phyloP scores from a whole-genome alignment of 2,797 vertebrate genomes.

The Loriculus beryllinus region DNA sequence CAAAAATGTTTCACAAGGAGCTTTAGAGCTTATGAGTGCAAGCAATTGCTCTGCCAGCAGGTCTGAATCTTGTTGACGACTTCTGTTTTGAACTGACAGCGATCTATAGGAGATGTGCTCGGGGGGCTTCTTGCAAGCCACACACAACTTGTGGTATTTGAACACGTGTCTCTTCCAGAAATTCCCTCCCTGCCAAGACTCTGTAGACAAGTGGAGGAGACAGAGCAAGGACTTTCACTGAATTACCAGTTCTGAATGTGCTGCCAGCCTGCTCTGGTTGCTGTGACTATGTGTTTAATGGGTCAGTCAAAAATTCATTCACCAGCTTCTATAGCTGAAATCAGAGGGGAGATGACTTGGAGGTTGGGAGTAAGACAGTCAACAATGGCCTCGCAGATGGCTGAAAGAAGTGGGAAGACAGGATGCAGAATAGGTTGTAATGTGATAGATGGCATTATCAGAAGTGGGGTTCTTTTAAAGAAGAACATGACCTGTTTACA shows the following conservation, averaged over 20 bases:
- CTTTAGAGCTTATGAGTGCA: background rate
- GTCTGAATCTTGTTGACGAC: background rate
- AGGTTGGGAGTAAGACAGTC: background rate
- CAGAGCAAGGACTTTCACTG: background rate
- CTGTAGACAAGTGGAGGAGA: background rate
- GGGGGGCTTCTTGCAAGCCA: background rate
- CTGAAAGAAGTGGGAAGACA: background rate
- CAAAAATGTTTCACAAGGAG: background rate
- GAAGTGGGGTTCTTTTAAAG: background rate
- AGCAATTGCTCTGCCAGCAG: background rate
- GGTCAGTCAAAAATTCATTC: background rate
- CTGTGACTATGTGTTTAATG: background rate
- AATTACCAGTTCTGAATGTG: background rate
- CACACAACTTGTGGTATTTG: background rate
- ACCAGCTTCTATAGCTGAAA: accelerated
- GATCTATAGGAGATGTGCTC: background rate
- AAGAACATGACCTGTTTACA: background rate
- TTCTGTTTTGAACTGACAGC: background rate
- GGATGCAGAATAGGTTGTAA: background rate
- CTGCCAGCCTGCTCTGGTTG: background rate
- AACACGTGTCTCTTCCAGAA: background rate
- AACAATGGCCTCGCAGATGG: background rate
- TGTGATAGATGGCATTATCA: background rate
- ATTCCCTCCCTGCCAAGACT: background rate
- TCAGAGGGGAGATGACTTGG: background rate